Conservation (phyloP, 1,140 invertebrate species). For the Solen grandis region DNA sequence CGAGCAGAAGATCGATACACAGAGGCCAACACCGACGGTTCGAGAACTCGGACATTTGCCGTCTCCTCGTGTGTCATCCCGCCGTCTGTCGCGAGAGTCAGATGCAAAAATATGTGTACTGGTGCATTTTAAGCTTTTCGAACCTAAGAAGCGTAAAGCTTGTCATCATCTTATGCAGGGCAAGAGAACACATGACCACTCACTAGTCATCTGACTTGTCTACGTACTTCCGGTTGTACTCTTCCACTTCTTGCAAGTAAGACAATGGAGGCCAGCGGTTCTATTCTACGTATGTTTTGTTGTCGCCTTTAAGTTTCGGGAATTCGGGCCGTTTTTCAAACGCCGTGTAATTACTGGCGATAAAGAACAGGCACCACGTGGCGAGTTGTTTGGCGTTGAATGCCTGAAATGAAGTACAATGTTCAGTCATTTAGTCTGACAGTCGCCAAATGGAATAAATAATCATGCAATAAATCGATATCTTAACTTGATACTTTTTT, state of each 20-base stretch:
- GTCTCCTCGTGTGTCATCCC: too few species aligned
- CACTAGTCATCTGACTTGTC: slow-evolving; percentile 67
- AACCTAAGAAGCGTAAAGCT: too few species aligned
- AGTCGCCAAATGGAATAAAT: neutral
- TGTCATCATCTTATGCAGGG: too few species aligned
- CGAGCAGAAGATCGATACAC: too few species aligned
- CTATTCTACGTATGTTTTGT: slow-evolving; percentile 70
- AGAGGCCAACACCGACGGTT: too few species aligned
- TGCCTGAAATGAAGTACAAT: slow-evolving; percentile 58
- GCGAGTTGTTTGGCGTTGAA: slow-evolving; percentile 74
- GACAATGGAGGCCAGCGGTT: slow-evolving; percentile 75
- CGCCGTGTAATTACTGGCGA: slow-evolving; percentile 73
- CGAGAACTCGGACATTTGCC: too few species aligned
- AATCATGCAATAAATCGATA: neutral
- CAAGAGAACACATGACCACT: slow-evolving; percentile 71
- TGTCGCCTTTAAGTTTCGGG: slow-evolving; percentile 60
- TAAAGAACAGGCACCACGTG: slow-evolving; percentile 76
- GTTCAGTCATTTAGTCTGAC: neutral
- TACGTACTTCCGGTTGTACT: slow-evolving; percentile 70
- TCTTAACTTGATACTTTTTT: neutral
- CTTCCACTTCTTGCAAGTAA: slow-evolving; percentile 72
- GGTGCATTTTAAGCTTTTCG: too few species aligned
- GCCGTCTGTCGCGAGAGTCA: too few species aligned
- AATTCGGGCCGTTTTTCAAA: slow-evolving; percentile 73
- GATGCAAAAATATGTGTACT: too few species aligned